phyloP scores from a whole-genome alignment of 2,888 invertebrate species.

The Litoditis marina region DNA sequence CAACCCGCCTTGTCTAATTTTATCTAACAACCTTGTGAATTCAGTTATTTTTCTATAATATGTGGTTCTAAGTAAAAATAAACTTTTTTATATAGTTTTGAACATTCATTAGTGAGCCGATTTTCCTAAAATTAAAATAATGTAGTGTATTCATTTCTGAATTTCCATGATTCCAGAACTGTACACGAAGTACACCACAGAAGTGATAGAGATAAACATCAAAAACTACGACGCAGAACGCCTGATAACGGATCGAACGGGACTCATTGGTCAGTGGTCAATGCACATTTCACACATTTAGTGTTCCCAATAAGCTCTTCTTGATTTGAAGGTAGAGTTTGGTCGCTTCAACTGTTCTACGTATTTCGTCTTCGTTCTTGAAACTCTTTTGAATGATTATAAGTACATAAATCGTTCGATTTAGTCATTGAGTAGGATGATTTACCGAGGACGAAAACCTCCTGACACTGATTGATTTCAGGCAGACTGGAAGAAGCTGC shows the following conservation, averaged over 20 bases:
- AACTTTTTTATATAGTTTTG: too few relatives aligned
- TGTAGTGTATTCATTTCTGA: background rate
- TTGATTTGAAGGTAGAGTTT: background rate
- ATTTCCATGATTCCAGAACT: constrained; percentile 19
- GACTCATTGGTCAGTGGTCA: constrained; percentile 26
- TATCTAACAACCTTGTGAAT: too few relatives aligned
- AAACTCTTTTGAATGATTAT: too few relatives aligned
- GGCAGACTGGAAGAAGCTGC: constrained; percentile 44
- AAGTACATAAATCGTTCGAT: too few relatives aligned
- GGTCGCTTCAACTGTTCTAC: too few relatives aligned
- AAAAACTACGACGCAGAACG: constrained; percentile 56
- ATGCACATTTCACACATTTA: background rate
- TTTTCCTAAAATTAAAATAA: too few relatives aligned
- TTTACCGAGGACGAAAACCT: background rate
- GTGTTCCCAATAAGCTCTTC: background rate
- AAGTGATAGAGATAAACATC: constrained; percentile 47
- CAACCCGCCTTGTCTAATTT: background rate
- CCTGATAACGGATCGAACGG: constrained; percentile 41
- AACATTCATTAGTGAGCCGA: too few relatives aligned
- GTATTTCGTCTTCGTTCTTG: too few relatives aligned
- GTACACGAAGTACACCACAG: constrained; percentile 36
- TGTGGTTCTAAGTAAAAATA: too few relatives aligned
- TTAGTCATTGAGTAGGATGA: too few relatives aligned
- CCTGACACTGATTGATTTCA: constrained; percentile 4
- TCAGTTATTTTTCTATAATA: too few relatives aligned